Evolutionary conservation across 2,888 invertebrate genomes (phyloP), one percentile per base, ranked within the genome.

Genomic region (Thecocarcelia acutangulata): DNA sequence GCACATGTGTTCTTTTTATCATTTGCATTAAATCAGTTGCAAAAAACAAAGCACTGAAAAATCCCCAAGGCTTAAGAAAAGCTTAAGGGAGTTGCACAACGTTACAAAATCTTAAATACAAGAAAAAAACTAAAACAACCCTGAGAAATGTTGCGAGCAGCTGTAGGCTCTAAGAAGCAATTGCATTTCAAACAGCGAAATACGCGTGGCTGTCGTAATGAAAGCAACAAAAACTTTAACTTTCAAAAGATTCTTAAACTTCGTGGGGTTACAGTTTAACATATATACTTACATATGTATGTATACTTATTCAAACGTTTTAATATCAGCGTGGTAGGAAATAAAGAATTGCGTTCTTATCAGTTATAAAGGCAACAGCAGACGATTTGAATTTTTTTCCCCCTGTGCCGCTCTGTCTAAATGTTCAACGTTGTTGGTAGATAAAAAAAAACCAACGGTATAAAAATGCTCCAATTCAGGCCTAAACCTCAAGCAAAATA

Each of bases 1-100:
- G 72, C 68, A 81, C 72, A 81, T 72, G 72, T 72, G 76, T 44
- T 50, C 44, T 63, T 56, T 66, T 81, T 81, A 69, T 73, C 73
- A 63, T 64, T 19, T 64, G 28, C 44, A 48, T 63, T 63, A 73
- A 77, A 73, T 73, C 73, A 58, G 58, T 76, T 56, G 59, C 56
- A 59, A 24, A 17, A 40, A 46, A 24, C 6, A n/a, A 19, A 52
- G 2, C 42, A 8, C 33, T 3, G 9, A 56, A 64, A 70, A 73
- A 52, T 17, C 69, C 68, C 19, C n/a, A 15, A 21, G 19, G 56
- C 40, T 78, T 52, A 63, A 69, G 56, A 64, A 69, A 70, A 78
- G 70, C 69, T 78, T 70, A 63, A 77, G 77, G 63, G 63, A 66
- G 58, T 64, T 42, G 15, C 48, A 64, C 12, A 56, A 40, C 28